A percentile compares a stretch with the other conserved stretches of the same genome.
These are phyloP conservation scores for Pogonomyrmex californicus DNA, from an alignment of 1,140 invertebrate species.

Conservation along the genomic window DNA sequence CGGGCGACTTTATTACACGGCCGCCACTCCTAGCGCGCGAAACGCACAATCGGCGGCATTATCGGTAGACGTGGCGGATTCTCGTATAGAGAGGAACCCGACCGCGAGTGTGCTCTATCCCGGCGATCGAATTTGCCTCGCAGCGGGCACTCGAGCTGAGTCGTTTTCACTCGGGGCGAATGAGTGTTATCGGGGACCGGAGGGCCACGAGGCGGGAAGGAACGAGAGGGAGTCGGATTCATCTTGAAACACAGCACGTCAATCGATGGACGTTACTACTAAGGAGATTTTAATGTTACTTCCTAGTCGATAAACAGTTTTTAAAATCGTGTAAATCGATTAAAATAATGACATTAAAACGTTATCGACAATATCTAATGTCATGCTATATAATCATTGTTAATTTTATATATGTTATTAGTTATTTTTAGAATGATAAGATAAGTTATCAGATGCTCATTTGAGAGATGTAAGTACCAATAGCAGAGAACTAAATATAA, in stretches of 20 bases:
- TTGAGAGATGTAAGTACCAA: no score
- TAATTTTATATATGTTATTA: no score
- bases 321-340: no score
- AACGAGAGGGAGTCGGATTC: not conserved
- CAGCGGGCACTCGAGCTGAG: constrained; percentile 54
- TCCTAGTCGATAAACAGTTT: no score
- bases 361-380: no score
- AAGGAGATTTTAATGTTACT: no score
- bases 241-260: constrained; percentile 46
- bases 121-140: constrained; percentile 50
- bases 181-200: constrained; percentile 17
- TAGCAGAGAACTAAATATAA: no score
- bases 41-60: constrained; percentile 57
- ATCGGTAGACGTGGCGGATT: constrained; percentile 34
- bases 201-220: not conserved
- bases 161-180: constrained; percentile 26
- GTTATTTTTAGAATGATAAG: no score
- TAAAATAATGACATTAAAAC: no score
- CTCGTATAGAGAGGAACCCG: not conserved
- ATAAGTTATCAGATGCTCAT: no score
- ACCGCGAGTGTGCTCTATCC: constrained; percentile 48
- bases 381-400: no score
- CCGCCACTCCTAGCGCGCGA: constrained; percentile 12
- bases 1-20: constrained; percentile 56
- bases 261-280: constrained; percentile 28